Base-by-base conservation (phyloP, 2,113 vertebrate genomes). In the Strigops habroptila region DNA sequence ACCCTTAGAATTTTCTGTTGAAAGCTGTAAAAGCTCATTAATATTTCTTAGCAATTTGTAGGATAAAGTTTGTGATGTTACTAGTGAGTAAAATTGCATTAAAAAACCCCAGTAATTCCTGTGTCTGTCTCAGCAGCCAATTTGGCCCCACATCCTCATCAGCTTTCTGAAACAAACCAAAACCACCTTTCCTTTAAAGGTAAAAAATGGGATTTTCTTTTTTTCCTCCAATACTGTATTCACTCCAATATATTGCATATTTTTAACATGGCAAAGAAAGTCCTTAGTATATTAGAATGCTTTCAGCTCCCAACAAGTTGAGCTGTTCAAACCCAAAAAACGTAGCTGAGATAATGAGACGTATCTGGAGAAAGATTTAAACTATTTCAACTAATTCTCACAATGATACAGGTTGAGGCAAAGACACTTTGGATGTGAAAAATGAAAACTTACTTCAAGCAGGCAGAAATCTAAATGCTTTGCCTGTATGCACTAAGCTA, bases 341-440 rank as follows among this genome's bases (percentile, higher is more conserved):
- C 0, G 2, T 31, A 62, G 30, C 16, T n/a, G 22, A 70, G 16
- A 24, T 49, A 15, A 55, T 2, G 0, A 71, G 19, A 71, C 2
- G 3, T 35, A 70, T 1, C n/a, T 59, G 25, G 33, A 64, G 15
- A 74, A 68, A 73, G 28, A 7, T 55, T 73, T 77, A n/a, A 46
- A n/a, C 25, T 46, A 31, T 14, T 77, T 81, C 24, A 83, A 15
- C 17, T 27, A 49, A 62, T n/a, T 84, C 28, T 48, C 33, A n/a
- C 2, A 1, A 23, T 18, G 6, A 65, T 52, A 24, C 67, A 85
- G 13, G 28, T 43, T 78, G 64, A 90, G 35, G 35, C 48, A 86
- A 76, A 89, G 14, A 15, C 57, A 53, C 9, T 48, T 23, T 19
- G 4, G 9, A 52, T 39, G 7, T 39, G 31, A 52, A 65, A 78